phyloP scores from a whole-genome alignment of 2,797 vertebrate species.

The Falco peregrinus region DNA sequence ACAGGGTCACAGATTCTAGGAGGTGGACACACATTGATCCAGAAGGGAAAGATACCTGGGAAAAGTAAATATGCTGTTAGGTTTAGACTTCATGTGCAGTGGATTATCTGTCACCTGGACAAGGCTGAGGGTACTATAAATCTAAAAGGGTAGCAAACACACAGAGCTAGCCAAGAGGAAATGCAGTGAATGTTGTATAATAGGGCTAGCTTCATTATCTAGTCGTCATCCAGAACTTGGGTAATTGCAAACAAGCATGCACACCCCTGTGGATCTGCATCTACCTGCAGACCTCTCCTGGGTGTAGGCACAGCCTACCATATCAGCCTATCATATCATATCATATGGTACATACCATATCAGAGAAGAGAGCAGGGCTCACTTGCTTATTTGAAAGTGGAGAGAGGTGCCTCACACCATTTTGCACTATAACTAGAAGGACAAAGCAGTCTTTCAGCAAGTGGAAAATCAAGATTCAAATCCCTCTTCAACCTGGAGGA shows the following conservation, averaged over 20 bases:
- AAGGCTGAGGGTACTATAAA: neutral
- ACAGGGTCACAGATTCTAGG: neutral
- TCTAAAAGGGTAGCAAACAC: neutral
- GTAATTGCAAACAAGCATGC: neutral
- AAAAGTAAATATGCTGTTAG: neutral
- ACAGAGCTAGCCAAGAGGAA: neutral
- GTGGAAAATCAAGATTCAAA: neutral
- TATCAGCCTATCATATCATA: too few species aligned
- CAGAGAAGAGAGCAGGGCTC: neutral
- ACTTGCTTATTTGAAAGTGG: neutral
- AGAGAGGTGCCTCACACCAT: neutral
- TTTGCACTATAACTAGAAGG: neutral
- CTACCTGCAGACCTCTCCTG: neutral
- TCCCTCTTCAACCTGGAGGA: neutral
- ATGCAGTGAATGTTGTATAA: neutral
- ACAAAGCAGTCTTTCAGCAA: neutral
- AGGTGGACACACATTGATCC: neutral
- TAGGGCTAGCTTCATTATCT: neutral
- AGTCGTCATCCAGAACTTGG: neutral
- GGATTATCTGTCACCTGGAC: neutral
- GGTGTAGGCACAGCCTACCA: neutral
- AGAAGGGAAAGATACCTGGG: neutral
- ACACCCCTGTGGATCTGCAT: neutral
- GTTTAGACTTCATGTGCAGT: neutral
- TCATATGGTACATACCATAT: neutral